A percentile compares a stretch with the other conserved stretches of the same genome.
These are phyloP conservation scores for Chanos chanos DNA, from an alignment of 2,797 vertebrate genomes.

Conservation along the genomic window DNA sequence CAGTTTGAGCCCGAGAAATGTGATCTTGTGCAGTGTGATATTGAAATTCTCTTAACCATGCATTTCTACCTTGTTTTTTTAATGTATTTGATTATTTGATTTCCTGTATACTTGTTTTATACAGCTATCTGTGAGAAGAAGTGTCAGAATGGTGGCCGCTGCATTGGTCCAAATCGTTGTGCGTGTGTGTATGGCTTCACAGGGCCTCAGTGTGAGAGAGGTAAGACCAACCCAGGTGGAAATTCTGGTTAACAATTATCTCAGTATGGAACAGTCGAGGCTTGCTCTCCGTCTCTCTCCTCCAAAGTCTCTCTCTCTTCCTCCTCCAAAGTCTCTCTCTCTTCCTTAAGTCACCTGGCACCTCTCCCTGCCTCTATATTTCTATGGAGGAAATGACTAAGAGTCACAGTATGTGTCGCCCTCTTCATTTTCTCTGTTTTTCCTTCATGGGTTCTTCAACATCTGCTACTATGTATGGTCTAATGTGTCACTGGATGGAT, in stretches of 20 bases:
- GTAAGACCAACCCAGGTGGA: conserved; percentile 32
- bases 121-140: conserved; percentile 48
- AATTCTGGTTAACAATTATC: background rate
- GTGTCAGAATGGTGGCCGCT: conserved; percentile 50
- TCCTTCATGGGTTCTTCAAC: too few relatives aligned
- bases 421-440: too few relatives aligned
- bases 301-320: background rate
- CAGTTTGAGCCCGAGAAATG: too few relatives aligned
- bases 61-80: too few relatives aligned
- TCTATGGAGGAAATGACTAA: background rate
- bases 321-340: background rate
- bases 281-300: background rate
- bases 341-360: background rate
- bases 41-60: too few relatives aligned
- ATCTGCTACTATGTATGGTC: too few relatives aligned
- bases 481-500: too few relatives aligned
- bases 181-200: conserved; percentile 54
- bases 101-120: conserved; percentile 13
- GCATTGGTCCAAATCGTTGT: conserved; percentile 49
- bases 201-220: conserved; percentile 54
- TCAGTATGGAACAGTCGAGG: too few relatives aligned
- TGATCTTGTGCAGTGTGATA: too few relatives aligned
- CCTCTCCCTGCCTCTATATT: background rate
- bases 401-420: too few relatives aligned
- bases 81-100: too few relatives aligned